Evolutionary conservation across 2,888 invertebrate species (phyloP).

Genomic region (Blera fallax): DNA sequence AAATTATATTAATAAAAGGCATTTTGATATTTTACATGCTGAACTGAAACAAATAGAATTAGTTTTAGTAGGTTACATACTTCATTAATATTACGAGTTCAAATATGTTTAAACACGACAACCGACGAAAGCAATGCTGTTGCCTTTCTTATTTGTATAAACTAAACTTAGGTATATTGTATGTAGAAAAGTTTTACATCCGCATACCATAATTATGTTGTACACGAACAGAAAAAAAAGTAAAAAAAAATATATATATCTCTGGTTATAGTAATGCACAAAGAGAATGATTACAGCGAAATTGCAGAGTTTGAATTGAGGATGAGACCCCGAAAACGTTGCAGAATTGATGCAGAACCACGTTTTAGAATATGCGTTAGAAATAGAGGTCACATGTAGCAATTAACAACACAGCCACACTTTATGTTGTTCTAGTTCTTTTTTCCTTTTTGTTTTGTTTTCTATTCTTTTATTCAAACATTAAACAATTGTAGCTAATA

Average conservation of each 20-base stretch:
- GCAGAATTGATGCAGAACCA: not conserved
- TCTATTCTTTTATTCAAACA: conserved; percentile 2
- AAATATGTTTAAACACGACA: conserved; percentile 37
- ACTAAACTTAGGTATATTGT: conserved; percentile 32
- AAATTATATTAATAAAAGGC: conserved; percentile 70
- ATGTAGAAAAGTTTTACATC: conserved; percentile 1
- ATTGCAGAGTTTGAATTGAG: conserved; percentile 11
- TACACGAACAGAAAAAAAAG: too few relatives aligned
- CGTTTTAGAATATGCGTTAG: not conserved
- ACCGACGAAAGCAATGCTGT: conserved; percentile 9
- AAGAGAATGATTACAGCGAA: not conserved
- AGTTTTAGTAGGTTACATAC: conserved; percentile 70
- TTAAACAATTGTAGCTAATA: conserved; percentile 43
- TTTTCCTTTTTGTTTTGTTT: conserved; percentile 41
- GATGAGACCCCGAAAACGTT: not conserved
- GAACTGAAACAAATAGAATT: conserved; percentile 71
- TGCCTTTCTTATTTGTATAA: conserved; percentile 20
- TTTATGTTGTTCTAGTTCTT: not conserved
- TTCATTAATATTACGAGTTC: conserved; percentile 65
- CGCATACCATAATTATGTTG: not conserved
- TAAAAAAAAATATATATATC: too few relatives aligned
- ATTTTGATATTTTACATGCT: conserved; percentile 73
- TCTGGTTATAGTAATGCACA: conserved; percentile 47
- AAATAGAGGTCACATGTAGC: not conserved
- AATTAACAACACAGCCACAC: not conserved